Evolutionary conservation across 2,888 invertebrate genomes (phyloP).

Genomic region (Nasonovia ribisnigri): DNA sequence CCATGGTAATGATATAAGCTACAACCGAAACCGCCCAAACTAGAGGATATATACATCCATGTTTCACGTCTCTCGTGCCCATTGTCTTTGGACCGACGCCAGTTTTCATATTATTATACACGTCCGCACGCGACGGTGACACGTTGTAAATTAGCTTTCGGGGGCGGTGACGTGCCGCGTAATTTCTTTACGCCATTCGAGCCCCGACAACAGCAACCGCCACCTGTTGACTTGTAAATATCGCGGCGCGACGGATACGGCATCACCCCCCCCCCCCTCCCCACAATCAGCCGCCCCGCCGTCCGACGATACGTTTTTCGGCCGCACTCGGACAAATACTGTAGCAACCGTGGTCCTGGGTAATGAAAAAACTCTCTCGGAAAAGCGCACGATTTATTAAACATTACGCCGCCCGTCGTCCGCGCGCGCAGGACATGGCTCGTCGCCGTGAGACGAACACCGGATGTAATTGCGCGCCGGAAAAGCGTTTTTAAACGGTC

Average conservation of each 20-base stretch:
- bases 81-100: conserved; percentile 22
- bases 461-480: not conserved
- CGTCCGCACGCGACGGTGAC: not conserved
- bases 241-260: not conserved
- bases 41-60: not conserved
- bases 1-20: not conserved
- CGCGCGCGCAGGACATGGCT: not conserved
- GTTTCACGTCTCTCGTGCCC: not conserved
- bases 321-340: not conserved
- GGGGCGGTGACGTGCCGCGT: not conserved
- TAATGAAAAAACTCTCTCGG: not conserved
- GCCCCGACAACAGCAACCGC: not conserved
- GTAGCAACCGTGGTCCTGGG: too few relatives aligned
- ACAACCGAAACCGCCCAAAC: not conserved
- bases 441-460: not conserved
- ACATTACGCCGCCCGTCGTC: not conserved
- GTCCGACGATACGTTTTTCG: not conserved
- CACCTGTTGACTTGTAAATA: not conserved
- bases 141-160: conserved; percentile 12
- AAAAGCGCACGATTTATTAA: not conserved
- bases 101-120: not conserved
- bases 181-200: conserved; percentile 24
- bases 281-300: too few relatives aligned
- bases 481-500: not conserved
- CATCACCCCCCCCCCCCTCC: not conserved